phyloP scores from a whole-genome alignment of 2,797 vertebrate genomes.

The Clamator glandarius region DNA sequence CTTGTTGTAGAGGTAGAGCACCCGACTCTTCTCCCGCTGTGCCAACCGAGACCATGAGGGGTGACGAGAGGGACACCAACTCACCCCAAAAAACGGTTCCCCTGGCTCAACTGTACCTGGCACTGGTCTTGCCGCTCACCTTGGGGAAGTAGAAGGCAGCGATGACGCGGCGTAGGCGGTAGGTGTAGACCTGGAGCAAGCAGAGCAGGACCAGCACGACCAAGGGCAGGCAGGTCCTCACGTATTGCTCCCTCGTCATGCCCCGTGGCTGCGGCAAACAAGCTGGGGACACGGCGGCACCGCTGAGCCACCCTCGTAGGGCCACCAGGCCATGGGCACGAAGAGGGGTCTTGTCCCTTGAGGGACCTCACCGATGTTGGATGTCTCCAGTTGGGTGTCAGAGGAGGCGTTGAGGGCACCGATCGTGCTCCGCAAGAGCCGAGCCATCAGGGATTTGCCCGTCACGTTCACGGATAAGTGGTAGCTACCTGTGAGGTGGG shows the following conservation, averaged over 20 bases:
- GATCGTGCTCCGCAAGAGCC: slow-evolving; percentile 82
- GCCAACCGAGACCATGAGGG: not conserved
- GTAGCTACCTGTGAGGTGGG: slow-evolving; percentile 73
- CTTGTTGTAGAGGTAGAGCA: slow-evolving; percentile 88
- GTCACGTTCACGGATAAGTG: slow-evolving; percentile 82
- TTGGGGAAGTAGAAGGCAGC: slow-evolving; percentile 84
- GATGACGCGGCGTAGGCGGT: slow-evolving; percentile 84
- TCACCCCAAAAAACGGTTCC: not conserved
- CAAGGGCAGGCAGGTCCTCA: slow-evolving; percentile 63
- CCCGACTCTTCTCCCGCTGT: slow-evolving; percentile 85
- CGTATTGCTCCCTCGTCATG: slow-evolving; percentile 71
- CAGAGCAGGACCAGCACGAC: slow-evolving; percentile 75
- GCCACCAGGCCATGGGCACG: no score
- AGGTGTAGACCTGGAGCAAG: slow-evolving; percentile 83
- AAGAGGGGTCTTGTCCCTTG: not conserved
- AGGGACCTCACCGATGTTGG: slow-evolving; percentile 78
- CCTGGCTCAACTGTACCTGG: accelerated
- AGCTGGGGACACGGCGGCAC: not conserved
- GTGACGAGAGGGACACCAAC: not conserved
- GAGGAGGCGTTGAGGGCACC: slow-evolving; percentile 86
- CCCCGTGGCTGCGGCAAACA: slow-evolving; percentile 70
- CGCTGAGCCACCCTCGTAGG: not conserved
- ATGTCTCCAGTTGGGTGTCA: slow-evolving; percentile 53
- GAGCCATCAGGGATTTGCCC: slow-evolving; percentile 84
- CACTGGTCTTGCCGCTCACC: slow-evolving; percentile 57